phyloP scores from a whole-genome alignment of 2,797 vertebrate genomes.

The Helicolenus hilgendorfi region DNA sequence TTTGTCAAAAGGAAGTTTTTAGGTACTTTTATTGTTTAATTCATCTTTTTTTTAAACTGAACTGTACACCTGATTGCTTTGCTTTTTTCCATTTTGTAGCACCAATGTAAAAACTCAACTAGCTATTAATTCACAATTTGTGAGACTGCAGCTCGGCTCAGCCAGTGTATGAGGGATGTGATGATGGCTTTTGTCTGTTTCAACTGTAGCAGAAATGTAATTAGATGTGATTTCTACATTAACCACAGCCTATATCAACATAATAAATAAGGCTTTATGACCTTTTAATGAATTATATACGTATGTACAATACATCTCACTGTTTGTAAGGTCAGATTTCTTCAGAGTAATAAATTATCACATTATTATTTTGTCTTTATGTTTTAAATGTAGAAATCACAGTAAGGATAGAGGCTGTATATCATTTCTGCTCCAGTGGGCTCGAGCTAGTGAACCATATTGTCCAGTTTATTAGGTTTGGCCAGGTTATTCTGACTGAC shows the following conservation, averaged over 20 bases:
- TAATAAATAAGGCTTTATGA: background rate
- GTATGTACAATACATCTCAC: background rate
- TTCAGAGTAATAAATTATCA: background rate
- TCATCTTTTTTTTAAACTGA: background rate
- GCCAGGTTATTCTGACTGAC: conserved; percentile 6
- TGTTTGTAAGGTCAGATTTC: background rate
- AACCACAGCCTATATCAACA: background rate
- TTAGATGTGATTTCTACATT: background rate
- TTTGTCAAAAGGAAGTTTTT: background rate
- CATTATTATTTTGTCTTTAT: background rate
- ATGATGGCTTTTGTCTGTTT: background rate
- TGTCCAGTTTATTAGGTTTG: conserved; percentile 14
- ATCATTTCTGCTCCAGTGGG: background rate
- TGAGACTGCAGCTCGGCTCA: background rate
- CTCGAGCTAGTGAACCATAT: background rate
- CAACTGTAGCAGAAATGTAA: background rate
- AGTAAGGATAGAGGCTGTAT: background rate
- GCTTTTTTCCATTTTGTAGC: background rate
- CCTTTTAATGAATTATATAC: background rate
- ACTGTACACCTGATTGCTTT: background rate
- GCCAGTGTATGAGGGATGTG: background rate
- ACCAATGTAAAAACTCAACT: background rate
- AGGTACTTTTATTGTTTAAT: background rate
- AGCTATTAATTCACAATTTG: background rate
- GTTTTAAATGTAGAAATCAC: background rate